A percentile compares a stretch with the other conserved stretches of the same genome.
Evolutionary conservation across 23 tunicate species (phyloP).

Genomic region (Oikopleura dioica): DNA sequence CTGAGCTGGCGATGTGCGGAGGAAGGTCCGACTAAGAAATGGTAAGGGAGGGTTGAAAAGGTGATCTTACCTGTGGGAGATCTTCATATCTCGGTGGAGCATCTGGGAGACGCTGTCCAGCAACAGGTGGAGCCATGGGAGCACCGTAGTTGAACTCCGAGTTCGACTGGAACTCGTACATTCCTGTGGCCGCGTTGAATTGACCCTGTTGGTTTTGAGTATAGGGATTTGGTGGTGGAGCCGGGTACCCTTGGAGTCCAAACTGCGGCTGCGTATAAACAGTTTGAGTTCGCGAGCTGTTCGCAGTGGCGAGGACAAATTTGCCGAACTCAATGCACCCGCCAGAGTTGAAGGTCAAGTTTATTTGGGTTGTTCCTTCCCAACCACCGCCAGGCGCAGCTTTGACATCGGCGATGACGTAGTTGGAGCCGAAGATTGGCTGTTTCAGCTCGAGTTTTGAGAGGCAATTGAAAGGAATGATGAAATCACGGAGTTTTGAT

Average conservation of each 20-base stretch:
- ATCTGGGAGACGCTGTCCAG: neutral
- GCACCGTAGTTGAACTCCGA: too few relatives aligned
- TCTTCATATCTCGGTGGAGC: neutral
- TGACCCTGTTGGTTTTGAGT: too few relatives aligned
- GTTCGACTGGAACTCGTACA: neutral
- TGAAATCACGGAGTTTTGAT: neutral
- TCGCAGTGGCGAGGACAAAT: neutral
- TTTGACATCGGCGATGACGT: neutral
- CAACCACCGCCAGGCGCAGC: neutral
- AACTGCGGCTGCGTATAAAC: neutral
- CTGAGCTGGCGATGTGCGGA: too few relatives aligned
- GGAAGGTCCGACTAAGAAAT: too few relatives aligned
- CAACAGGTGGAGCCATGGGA: neutral
- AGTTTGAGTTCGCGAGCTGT: neutral
- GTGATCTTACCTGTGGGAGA: too few relatives aligned
- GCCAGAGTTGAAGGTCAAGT: neutral
- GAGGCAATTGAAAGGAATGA: neutral
- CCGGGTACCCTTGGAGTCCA: neutral
- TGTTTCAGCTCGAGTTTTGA: neutral
- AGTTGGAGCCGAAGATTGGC: neutral
- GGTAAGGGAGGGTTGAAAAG: too few relatives aligned
- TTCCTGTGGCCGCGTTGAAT: neutral
- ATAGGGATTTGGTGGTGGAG: neutral
- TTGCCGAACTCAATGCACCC: neutral
- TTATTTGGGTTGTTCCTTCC: neutral